These are phyloP conservation scores for Labeo rohita DNA, from an alignment of 2,113 vertebrate genomes.

Conservation along the genomic window DNA sequence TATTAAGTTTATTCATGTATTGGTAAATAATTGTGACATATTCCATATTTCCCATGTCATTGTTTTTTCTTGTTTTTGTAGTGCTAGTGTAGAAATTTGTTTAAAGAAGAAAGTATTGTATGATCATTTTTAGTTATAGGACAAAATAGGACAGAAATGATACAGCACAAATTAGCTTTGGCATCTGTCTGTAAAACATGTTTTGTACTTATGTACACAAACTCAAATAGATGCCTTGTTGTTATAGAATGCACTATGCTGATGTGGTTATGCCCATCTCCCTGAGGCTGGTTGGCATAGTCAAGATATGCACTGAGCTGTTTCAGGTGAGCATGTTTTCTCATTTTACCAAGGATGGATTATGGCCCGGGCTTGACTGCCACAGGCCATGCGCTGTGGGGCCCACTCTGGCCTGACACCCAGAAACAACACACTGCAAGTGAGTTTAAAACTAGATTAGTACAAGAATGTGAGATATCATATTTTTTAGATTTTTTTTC, in stretches of 20 bases:
- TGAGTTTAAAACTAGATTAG: neutral
- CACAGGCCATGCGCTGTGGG: neutral
- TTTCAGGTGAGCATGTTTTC: slow-evolving; percentile 37
- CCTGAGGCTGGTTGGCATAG: slow-evolving; percentile 6
- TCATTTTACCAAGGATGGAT: slow-evolving; percentile 9
- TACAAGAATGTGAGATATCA: too few relatives aligned
- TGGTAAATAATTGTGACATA: neutral
- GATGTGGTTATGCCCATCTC: neutral
- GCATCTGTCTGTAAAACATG: slow-evolving; percentile 9
- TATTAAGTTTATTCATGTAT: neutral
- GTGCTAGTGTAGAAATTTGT: neutral
- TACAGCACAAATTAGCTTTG: neutral
- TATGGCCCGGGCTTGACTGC: neutral
- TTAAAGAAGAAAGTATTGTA: neutral
- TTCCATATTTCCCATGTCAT: neutral
- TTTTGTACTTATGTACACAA: neutral
- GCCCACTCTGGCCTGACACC: neutral
- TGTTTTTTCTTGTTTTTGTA: neutral
- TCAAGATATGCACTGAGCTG: slow-evolving; percentile 2
- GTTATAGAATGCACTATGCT: neutral
- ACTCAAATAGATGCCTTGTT: slow-evolving; percentile 1
- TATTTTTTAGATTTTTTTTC: too few relatives aligned
- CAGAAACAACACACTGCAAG: neutral
- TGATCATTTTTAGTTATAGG: neutral
- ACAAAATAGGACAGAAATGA: neutral